A percentile compares a stretch with the other conserved stretches of the same genome.
Conservation (phyloP, 2,888 invertebrate genomes). For the Diploptera punctata region DNA sequence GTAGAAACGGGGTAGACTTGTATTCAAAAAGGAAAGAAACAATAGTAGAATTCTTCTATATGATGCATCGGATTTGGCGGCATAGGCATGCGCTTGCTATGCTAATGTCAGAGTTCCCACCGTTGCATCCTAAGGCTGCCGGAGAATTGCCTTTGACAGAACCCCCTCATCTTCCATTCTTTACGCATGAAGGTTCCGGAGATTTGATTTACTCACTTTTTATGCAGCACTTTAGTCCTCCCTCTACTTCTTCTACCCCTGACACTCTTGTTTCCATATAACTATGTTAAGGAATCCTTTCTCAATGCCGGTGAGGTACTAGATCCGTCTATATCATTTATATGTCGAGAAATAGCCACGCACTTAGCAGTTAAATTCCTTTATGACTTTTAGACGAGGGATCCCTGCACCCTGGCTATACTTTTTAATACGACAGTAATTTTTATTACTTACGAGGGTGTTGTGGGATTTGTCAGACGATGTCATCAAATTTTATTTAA, state of each 20-base stretch:
- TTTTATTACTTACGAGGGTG: background rate
- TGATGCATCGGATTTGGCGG: background rate
- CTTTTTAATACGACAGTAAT: background rate
- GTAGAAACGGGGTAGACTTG: no score
- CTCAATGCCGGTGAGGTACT: background rate
- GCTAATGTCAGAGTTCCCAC: conserved; percentile 15
- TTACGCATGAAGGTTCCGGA: conserved; percentile 40
- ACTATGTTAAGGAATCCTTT: conserved; percentile 29
- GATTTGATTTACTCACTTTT: conserved; percentile 43
- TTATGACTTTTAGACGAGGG: background rate
- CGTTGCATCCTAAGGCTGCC: background rate
- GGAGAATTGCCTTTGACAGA: conserved; percentile 41
- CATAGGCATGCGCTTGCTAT: conserved; percentile 4
- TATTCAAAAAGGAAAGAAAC: no score
- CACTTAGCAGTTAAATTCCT: conserved; percentile 4
- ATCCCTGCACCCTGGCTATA: background rate
- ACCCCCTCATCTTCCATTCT: conserved; percentile 42
- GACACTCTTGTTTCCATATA: conserved; percentile 33
- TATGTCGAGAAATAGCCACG: conserved; percentile 4
- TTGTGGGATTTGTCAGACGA: no score
- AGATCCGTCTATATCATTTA: background rate
- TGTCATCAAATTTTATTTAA: no score
- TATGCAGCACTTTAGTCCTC: conserved; percentile 34
- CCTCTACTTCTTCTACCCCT: background rate
- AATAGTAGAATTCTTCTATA: no score